Evolutionary conservation across 2,888 invertebrate genomes (phyloP).

Genomic region (Spodoptera exigua): DNA sequence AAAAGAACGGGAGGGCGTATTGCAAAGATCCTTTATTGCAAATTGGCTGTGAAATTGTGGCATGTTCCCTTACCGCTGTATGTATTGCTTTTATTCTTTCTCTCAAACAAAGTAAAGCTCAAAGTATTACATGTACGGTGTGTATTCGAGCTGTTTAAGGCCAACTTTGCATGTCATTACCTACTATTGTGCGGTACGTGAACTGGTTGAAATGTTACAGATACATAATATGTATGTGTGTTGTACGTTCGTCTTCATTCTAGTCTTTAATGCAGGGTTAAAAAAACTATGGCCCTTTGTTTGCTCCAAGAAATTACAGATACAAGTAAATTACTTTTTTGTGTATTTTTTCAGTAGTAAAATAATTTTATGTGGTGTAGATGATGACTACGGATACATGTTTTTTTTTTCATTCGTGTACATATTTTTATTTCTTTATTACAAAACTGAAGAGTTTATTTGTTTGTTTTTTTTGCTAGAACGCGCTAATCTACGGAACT

Average conservation of each 20-base stretch:
- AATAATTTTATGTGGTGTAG: no score
- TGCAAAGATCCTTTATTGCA: conserved; percentile 59
- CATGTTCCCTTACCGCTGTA: conserved; percentile 41
- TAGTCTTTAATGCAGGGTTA: conserved; percentile 13
- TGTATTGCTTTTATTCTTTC: conserved; percentile 52
- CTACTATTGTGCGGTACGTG: conserved; percentile 35
- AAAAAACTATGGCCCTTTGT: conserved; percentile 22
- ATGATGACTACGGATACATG: no score
- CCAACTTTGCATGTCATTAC: conserved; percentile 47
- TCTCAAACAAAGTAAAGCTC: conserved; percentile 39
- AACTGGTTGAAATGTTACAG: conserved; percentile 20
- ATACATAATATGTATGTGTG: no score
- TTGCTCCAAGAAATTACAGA: conserved; percentile 22
- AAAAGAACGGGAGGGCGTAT: conserved; percentile 42
- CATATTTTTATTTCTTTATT: no score
- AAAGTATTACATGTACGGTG: conserved; percentile 36
- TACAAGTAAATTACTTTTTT: conserved; percentile 38
- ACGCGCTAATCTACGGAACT: no score
- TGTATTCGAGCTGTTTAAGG: conserved; percentile 44
- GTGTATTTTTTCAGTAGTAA: conserved; percentile 18
- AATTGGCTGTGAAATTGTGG: conserved; percentile 62
- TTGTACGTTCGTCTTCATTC: conserved; percentile 18
- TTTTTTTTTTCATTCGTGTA: no score
- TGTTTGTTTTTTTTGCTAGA: no score
- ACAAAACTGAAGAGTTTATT: no score